Base-by-base conservation (phyloP, 1,140 invertebrate species). In the Globodera rostochiensis region DNA sequence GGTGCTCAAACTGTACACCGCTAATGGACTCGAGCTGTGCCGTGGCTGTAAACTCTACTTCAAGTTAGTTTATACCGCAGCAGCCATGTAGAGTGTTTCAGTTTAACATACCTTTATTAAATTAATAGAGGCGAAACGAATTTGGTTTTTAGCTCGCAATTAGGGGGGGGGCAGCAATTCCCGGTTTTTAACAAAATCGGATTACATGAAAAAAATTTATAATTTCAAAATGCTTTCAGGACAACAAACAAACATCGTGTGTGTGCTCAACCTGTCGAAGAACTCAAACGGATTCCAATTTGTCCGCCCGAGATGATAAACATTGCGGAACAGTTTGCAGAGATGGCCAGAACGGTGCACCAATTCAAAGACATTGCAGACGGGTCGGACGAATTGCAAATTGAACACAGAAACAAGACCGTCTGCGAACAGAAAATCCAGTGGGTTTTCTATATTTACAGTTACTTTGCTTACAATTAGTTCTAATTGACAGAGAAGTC, bases 11-110 rank as follows among this genome's bases (percentile, higher is more conserved):
- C 21, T 83, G 25, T 84, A 84, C 70, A 45, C 49, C 21, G 83
- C 77, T 8, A 83, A 85, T 50, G 82, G 74, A 67, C 46, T 83
- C 6, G 82, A 83, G 69, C n/a, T 83, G 5, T 83, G 82, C 73
- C 60, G 69, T n/a, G 82, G 83, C 1, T 83, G 82, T 74, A 84
- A 83, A 49, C 21, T 49, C 7, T 83, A 83, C 67, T 82, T 82
- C 53, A 83, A 67, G 82, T 83, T 53, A 36, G 70, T 84, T 80
- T 21, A 57, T 11, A 9, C 4, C 19, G 13, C 36, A 3, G 36
- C 3, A n/a, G 36, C 36, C 36, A 36, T 36, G 36, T 36, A 36
- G 36, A 36, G 36, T 36, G 36, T 36, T 36, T 36, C 36, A 36
- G 2, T 36, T 36, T 36, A 36, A 36, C 25, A 36, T 36, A 2